Evolutionary conservation across 2,113 vertebrate genomes (phyloP), one percentile per base, ranked within the genome.

Genomic region (Telmatochromis bifrenatus): DNA sequence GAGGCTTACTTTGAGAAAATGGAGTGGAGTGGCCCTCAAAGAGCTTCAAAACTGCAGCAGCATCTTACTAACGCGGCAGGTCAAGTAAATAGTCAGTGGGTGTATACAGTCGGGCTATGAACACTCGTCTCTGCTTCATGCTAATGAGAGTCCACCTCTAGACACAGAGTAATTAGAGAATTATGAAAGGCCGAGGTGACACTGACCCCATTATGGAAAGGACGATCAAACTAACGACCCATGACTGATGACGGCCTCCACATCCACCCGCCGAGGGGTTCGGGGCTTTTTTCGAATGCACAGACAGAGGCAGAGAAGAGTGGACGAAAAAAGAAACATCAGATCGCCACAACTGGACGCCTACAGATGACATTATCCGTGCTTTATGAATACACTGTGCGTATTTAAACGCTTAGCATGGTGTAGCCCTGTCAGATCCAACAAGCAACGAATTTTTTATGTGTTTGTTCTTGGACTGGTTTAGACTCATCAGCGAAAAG

Each of bases 181-280:
- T 94, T 91, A 92, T 87, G 85, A 92, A 89, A 89, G 93, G 93
- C 84, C 5, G 88, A 91, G 92, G 93, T 95, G 93, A 95, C 92
- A 91, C 77, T 88, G 92, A 95, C 94, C 94, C 94, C 94, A 94
- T 94, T 94, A 94, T 81, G 56, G 87, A 21, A 90, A 85, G 87
- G 88, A 87, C 77, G 89, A 92, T 94, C 92, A 92, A 88, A 89
- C 91, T 94, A 95, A 95, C 11, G 87, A 94, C 91, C 95, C 93
- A 4, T 93, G 93, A 94, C 95, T 92, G 93, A 95, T 95, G 94
- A 87, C 62, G 93, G 94, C 84, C 84, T 75, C 89, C 75, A 17
- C 60, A 77, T 56, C 85, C 73, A 42, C 75, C 55, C 4, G 12
- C 79, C 39, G 6, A 62, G 83, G 55, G 49, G 87, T 54, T 60